Conservation (phyloP, 2,888 invertebrate species). For the Pollenia angustigena region DNA sequence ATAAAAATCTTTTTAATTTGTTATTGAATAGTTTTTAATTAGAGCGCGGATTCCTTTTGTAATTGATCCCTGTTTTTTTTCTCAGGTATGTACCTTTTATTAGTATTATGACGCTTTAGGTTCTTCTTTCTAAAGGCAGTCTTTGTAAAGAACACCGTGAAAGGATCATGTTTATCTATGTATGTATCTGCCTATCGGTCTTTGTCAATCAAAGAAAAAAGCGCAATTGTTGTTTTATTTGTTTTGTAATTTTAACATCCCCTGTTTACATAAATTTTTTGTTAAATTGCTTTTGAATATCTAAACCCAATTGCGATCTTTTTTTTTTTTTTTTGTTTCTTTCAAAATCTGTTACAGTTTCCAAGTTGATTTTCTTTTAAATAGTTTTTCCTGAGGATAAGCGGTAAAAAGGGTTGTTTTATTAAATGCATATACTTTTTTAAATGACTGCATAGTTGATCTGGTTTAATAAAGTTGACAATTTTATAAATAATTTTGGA, state of each 20-base stretch:
- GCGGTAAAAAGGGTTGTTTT: neutral
- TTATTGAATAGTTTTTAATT: conserved; percentile 80
- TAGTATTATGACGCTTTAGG: neutral
- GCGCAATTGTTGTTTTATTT: conserved; percentile 49
- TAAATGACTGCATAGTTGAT: neutral
- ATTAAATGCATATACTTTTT: neutral
- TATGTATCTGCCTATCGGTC: neutral
- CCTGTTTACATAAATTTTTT: neutral
- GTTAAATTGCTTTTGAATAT: neutral
- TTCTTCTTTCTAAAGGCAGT: neutral
- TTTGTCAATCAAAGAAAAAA: conserved; percentile 53
- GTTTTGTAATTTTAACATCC: neutral
- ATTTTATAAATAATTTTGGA: no score
- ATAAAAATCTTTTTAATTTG: conserved; percentile 73
- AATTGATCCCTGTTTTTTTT: conserved; percentile 76
- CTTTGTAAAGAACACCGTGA: neutral
- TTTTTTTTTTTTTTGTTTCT: neutral
- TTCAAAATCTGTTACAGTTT: conserved; percentile 10
- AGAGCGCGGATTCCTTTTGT: conserved; percentile 72
- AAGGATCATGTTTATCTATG: conserved; percentile 35
- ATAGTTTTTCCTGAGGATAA: neutral
- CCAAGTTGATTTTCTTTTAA: neutral
- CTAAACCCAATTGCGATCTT: neutral
- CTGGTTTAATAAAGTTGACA: neutral
- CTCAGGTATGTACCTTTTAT: neutral